Evolutionary conservation across 2,888 invertebrate genomes (phyloP).

Genomic region (Tiphia femorata): DNA sequence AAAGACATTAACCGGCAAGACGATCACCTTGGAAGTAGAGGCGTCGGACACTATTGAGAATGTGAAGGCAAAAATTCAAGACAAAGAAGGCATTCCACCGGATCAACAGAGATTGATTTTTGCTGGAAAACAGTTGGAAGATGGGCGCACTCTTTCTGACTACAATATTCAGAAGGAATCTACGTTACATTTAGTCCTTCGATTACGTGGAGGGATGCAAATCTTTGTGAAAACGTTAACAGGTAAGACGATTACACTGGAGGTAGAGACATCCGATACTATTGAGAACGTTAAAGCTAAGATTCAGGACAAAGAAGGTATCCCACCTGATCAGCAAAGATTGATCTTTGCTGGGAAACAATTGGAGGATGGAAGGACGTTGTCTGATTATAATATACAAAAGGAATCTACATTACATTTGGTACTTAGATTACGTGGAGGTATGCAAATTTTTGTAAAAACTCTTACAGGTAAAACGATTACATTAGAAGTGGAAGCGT

Average conservation of each 20-base stretch:
- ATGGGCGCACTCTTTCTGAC: constrained; percentile 49
- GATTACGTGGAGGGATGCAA: constrained; percentile 50
- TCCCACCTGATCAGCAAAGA: constrained; percentile 87
- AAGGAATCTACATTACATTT: constrained; percentile 92
- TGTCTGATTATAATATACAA: constrained; percentile 95
- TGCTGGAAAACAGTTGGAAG: constrained; percentile 50
- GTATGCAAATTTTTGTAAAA: constrained; percentile 71
- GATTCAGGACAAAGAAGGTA: constrained; percentile 68
- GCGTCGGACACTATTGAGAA: constrained; percentile 33
- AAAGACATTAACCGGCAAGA: constrained; percentile 21
- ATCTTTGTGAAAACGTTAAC: constrained; percentile 42
- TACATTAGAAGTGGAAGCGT: constrained; percentile 40
- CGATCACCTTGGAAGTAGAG: constrained; percentile 32
- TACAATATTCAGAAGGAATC: constrained; percentile 54
- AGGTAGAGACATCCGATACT: constrained; percentile 41
- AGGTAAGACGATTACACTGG: constrained; percentile 38
- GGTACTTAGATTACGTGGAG: constrained; percentile 89
- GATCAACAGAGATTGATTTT: constrained; percentile 52
- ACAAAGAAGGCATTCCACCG: constrained; percentile 44
- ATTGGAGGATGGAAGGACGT: constrained; percentile 94
- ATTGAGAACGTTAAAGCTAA: background rate
- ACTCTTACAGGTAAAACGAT: constrained; percentile 45
- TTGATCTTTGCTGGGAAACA: constrained; percentile 96
- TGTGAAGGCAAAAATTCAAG: constrained; percentile 35
- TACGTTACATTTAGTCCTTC: constrained; percentile 46